These are phyloP conservation scores for Tenthredo livida DNA, from an alignment of 2,888 invertebrate genomes.

Conservation along the genomic window DNA sequence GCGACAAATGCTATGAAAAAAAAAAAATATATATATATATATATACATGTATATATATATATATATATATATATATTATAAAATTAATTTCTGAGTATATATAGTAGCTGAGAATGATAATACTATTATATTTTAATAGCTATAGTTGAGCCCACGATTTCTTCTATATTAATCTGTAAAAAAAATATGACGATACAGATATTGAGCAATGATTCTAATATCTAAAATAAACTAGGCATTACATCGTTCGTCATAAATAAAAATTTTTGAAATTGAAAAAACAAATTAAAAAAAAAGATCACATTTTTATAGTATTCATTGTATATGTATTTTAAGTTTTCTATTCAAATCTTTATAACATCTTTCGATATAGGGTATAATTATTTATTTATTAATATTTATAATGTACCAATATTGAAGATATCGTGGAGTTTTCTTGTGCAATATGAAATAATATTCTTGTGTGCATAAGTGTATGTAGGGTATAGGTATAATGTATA, in stretches of 20 bases:
- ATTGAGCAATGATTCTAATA: slow-evolving; percentile 48
- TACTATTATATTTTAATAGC: neutral
- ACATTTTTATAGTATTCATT: neutral
- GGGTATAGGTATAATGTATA: neutral
- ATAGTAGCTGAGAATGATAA: neutral
- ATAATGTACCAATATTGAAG: slow-evolving; percentile 27
- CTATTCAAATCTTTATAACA: neutral
- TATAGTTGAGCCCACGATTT: slow-evolving; percentile 27
- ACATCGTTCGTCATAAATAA: neutral
- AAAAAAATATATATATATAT: too few species aligned
- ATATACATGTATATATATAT: too few species aligned
- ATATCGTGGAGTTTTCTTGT: slow-evolving; percentile 45
- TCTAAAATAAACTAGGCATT: neutral
- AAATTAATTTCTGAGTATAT: neutral
- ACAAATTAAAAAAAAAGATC: neutral
- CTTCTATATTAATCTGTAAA: slow-evolving; percentile 36
- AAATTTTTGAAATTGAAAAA: neutral
- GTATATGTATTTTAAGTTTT: neutral
- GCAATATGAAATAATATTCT: neutral
- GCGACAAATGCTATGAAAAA: neutral
- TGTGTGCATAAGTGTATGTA: neutral
- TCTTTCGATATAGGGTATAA: too few species aligned
- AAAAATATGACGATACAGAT: slow-evolving; percentile 1
- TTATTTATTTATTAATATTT: neutral
- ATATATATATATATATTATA: too few species aligned